phyloP scores from a whole-genome alignment of 2,113 vertebrate genomes.

The Brienomyrus longianalis region DNA sequence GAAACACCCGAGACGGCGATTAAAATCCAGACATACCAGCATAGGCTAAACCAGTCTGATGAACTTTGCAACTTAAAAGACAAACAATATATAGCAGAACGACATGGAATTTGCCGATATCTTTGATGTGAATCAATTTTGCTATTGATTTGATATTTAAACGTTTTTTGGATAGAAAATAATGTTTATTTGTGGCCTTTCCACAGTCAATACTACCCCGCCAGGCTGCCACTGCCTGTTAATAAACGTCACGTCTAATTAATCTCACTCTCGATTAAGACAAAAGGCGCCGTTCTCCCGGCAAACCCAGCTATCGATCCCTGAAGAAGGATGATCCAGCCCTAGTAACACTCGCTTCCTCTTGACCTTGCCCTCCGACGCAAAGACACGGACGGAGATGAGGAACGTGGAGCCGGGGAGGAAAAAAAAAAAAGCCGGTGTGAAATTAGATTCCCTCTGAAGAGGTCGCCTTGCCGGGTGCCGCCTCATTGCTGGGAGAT shows the following conservation, averaged over 20 bases:
- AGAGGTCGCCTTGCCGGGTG: not conserved
- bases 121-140: slow-evolving; percentile 7
- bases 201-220: not conserved
- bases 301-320: slow-evolving; percentile 27
- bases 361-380: slow-evolving; percentile 28
- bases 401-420: not conserved
- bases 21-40: not conserved
- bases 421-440: not conserved
- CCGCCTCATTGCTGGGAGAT: not conserved
- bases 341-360: slow-evolving; percentile 11
- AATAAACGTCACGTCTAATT: not conserved
- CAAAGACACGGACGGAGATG: slow-evolving; percentile 2
- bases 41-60: not conserved
- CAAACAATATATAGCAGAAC: not conserved
- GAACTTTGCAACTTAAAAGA: not conserved
- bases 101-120: not conserved
- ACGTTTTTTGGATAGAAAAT: not conserved
- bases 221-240: not conserved
- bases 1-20: not conserved
- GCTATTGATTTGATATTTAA: slow-evolving; percentile 6
- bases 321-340: slow-evolving; percentile 14
- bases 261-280: slow-evolving; percentile 24
- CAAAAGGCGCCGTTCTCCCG: not conserved
- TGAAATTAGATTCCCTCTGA: slow-evolving; percentile 25
- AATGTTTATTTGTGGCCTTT: not conserved